phyloP scores from a whole-genome alignment of 2,797 vertebrate species.

The Kryptopterus vitreolus region DNA sequence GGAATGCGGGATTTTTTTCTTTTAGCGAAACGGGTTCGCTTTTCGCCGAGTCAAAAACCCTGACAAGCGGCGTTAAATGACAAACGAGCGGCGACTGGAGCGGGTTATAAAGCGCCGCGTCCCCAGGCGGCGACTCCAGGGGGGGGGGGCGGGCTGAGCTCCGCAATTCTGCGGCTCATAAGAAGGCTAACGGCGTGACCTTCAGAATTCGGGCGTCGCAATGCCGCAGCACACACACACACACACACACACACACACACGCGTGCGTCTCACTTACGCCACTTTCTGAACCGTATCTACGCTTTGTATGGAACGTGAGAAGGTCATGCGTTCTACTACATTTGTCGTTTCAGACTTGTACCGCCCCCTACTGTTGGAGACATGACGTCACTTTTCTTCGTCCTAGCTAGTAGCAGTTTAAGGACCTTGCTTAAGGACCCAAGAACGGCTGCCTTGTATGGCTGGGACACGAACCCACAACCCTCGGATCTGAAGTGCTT shows the following conservation, averaged over 20 bases:
- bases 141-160: too few relatives aligned
- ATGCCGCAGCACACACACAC: constrained; percentile 67
- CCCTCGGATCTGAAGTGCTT: too few relatives aligned
- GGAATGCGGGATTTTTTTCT: too few relatives aligned
- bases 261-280: constrained; percentile 58
- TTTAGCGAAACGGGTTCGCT: too few relatives aligned
- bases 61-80: constrained; percentile 56
- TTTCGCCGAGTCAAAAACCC: constrained; percentile 46
- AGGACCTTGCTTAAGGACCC: too few relatives aligned
- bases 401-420: background rate
- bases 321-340: background rate
- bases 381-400: background rate
- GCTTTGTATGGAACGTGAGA: constrained; percentile 50
- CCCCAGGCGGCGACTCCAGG: constrained; percentile 60
- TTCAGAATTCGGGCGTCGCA: constrained; percentile 69
- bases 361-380: background rate
- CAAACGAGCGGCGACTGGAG: constrained; percentile 55
- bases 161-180: constrained; percentile 65
- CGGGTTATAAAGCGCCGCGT: constrained; percentile 55
- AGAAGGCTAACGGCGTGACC: constrained; percentile 72
- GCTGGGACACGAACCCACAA: too few relatives aligned
- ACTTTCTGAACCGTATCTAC: constrained; percentile 32
- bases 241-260: constrained; percentile 58
- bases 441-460: too few relatives aligned
- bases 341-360: background rate